These are phyloP conservation scores for Nannospalax galili DNA, from an alignment of 2,113 vertebrate species.

Conservation along the genomic window DNA sequence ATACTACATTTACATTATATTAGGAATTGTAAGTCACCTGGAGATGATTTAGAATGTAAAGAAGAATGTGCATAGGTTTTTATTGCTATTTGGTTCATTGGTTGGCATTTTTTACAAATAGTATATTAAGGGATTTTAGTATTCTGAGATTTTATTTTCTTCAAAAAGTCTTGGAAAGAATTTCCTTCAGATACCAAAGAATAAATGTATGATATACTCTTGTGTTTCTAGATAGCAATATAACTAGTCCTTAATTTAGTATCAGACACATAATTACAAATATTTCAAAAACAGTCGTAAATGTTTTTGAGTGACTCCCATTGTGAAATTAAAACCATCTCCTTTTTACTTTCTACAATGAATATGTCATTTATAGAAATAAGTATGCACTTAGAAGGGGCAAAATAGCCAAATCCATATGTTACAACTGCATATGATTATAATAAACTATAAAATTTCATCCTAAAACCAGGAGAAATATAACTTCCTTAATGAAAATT, in stretches of 20 bases:
- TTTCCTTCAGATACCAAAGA: not conserved
- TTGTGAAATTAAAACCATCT: constrained; percentile 29
- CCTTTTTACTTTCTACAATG: not conserved
- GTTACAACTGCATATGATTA: constrained; percentile 51
- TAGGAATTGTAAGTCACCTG: not conserved
- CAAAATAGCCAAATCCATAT: constrained; percentile 38
- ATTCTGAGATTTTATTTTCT: not conserved
- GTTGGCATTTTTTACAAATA: not conserved
- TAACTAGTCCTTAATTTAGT: not conserved
- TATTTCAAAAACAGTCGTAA: not conserved
- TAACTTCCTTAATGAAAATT: constrained; percentile 61
- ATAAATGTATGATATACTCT: not conserved
- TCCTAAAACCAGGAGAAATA: constrained; percentile 43
- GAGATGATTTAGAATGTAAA: not conserved
- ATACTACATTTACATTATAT: not conserved
- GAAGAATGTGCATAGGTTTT: not conserved
- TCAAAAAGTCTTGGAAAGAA: not conserved
- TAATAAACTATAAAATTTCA: constrained; percentile 29
- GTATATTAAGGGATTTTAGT: not conserved
- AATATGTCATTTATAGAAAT: not conserved
- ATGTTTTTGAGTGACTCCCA: not conserved
- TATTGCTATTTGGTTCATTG: not conserved
- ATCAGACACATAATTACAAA: not conserved
- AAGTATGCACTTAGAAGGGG: not conserved
- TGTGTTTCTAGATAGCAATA: not conserved